Evolutionary conservation across 2,797 vertebrate species (phyloP).

Genomic region (Erpetoichthys calabaricus): DNA sequence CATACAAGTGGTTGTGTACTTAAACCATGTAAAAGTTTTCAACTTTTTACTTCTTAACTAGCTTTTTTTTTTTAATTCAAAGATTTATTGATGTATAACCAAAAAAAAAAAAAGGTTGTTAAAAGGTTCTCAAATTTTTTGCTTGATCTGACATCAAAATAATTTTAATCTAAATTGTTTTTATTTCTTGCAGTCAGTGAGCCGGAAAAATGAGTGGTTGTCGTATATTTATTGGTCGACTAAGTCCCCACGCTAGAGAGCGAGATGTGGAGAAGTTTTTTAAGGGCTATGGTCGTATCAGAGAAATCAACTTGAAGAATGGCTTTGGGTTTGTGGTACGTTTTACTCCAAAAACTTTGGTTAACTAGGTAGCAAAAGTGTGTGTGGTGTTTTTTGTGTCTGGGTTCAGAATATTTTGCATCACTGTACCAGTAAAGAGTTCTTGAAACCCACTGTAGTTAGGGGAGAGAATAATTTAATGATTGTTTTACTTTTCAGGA

Average conservation of each 20-base stretch:
- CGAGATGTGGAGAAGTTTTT: constrained; percentile 89
- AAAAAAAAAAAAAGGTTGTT: too few relatives aligned
- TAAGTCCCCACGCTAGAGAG: constrained; percentile 79
- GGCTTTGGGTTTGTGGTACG: constrained; percentile 91
- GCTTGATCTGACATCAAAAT: too few relatives aligned
- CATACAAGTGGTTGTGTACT: too few relatives aligned
- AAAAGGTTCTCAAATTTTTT: too few relatives aligned
- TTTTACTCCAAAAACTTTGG: constrained; percentile 3
- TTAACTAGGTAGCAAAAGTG: not conserved
- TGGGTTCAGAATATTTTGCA: not conserved
- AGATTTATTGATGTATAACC: too few relatives aligned
- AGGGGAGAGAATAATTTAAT: not conserved
- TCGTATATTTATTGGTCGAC: constrained; percentile 78
- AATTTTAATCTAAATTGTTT: too few relatives aligned
- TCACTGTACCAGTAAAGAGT: not conserved
- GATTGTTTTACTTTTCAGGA: constrained; percentile 42
- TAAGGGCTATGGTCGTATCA: constrained; percentile 81
- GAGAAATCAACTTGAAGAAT: constrained; percentile 83
- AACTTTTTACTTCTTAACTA: too few relatives aligned
- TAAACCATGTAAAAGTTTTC: too few relatives aligned
- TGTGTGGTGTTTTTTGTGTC: constrained; percentile 9
- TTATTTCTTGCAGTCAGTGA: too few relatives aligned
- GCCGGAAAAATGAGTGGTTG: constrained; percentile 62
- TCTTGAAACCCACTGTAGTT: constrained; percentile 1
- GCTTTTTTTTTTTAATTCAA: too few relatives aligned